phyloP scores from a whole-genome alignment of 2,888 invertebrate species.

The Lochmaea capreae region DNA sequence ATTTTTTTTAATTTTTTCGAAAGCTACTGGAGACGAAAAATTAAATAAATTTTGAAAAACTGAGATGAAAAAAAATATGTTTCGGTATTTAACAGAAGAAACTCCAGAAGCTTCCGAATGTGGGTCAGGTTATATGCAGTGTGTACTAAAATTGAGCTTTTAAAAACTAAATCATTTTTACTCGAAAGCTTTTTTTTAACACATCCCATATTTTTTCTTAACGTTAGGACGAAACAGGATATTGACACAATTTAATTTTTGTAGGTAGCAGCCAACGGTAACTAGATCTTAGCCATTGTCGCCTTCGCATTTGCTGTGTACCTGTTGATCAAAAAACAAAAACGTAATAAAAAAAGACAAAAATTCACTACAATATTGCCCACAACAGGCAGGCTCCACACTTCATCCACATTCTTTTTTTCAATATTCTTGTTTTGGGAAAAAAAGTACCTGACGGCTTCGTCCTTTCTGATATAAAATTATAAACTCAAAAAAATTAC shows the following conservation, averaged over 20 bases:
- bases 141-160: too few relatives aligned
- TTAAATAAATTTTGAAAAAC: too few relatives aligned
- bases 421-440: conserved; percentile 12
- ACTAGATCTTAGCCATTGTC: conserved; percentile 65
- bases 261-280: conserved; percentile 63
- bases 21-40: too few relatives aligned
- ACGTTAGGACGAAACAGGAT: not conserved
- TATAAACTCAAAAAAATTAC: conserved; percentile 44
- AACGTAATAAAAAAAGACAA: conserved; percentile 21
- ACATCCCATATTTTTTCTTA: too few relatives aligned
- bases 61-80: too few relatives aligned
- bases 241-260: conserved; percentile 37
- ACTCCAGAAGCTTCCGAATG: too few relatives aligned
- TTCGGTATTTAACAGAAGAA: too few relatives aligned
- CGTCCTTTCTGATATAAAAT: conserved; percentile 41
- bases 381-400: conserved; percentile 33
- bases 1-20: too few relatives aligned
- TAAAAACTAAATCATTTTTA: too few relatives aligned
- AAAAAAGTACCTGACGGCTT: conserved; percentile 50
- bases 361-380: conserved; percentile 26
- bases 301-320: conserved; percentile 66
- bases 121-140: too few relatives aligned
- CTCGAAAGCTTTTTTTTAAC: too few relatives aligned
- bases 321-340: conserved; percentile 55
- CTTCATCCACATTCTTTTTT: conserved; percentile 36